Conservation (phyloP, 2,888 invertebrate species). For the Mayetiola destructor region DNA sequence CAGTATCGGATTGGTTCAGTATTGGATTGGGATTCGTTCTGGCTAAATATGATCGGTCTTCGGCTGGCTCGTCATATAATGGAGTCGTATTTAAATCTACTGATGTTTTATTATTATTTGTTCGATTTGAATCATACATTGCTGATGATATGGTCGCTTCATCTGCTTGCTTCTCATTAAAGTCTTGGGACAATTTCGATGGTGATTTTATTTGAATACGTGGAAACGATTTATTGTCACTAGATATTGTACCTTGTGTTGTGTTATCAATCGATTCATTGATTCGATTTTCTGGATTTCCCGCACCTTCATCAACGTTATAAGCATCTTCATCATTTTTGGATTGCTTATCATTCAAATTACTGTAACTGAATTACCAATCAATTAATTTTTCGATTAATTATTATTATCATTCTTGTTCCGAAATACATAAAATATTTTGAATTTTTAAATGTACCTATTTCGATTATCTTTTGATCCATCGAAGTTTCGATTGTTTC, state of each 20-base stretch:
- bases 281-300: neutral
- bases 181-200: constrained; percentile 4
- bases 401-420: neutral
- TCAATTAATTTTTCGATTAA: neutral
- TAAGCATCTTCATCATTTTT: neutral
- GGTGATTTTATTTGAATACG: constrained; percentile 9
- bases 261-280: constrained; percentile 16
- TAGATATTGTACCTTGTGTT: neutral
- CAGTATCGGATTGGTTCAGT: too few relatives aligned
- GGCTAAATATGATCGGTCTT: constrained; percentile 8
- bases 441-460: neutral
- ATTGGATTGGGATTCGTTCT: too few relatives aligned
- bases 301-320: too few relatives aligned
- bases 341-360: constrained; percentile 9
- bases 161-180: constrained; percentile 14
- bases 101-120: constrained; percentile 7
- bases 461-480: constrained; percentile 4
- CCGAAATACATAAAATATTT: neutral
- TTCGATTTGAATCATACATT: neutral
- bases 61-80: constrained; percentile 26
- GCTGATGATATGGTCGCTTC: constrained; percentile 10
- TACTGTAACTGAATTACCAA: neutral
- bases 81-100: constrained; percentile 24
- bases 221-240: neutral
- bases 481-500: constrained; percentile 3